A percentile compares a stretch with the other conserved stretches of the same genome.
Evolutionary conservation across 1,140 invertebrate species (phyloP).

Genomic region (Drosophila insularis): DNA sequence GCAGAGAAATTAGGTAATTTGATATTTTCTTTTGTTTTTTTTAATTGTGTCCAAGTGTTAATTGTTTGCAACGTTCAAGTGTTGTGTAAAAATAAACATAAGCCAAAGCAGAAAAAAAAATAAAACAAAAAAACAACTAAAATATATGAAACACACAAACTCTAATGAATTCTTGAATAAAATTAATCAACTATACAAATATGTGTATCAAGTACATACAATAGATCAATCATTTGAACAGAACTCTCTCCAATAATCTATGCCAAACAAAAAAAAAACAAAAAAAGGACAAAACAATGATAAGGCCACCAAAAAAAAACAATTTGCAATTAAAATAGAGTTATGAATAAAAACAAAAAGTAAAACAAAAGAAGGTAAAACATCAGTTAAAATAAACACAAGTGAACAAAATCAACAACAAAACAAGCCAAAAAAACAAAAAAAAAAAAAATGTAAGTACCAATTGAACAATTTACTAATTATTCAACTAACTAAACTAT

Average conservation of each 20-base stretch:
- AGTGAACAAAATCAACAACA: not conserved
- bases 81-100: not conserved
- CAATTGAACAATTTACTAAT: not conserved
- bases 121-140: not conserved
- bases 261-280: not conserved
- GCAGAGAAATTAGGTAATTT: not conserved
- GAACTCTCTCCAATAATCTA: too few species aligned
- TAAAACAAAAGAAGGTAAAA: not conserved
- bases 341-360: not conserved
- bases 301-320: not conserved
- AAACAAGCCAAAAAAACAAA: not conserved
- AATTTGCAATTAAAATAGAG: not conserved
- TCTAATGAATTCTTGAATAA: not conserved
- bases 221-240: too few species aligned
- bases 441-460: not conserved
- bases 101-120: not conserved
- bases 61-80: not conserved
- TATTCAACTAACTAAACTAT: not conserved
- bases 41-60: not conserved
- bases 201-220: too few species aligned
- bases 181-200: not conserved
- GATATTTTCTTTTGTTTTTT: not conserved
- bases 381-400: not conserved
- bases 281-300: constrained; percentile 13
- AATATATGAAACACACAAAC: not conserved